These are phyloP conservation scores for Meghimatium bilineatum DNA, from an alignment of 2,888 invertebrate species.

Conservation along the genomic window DNA sequence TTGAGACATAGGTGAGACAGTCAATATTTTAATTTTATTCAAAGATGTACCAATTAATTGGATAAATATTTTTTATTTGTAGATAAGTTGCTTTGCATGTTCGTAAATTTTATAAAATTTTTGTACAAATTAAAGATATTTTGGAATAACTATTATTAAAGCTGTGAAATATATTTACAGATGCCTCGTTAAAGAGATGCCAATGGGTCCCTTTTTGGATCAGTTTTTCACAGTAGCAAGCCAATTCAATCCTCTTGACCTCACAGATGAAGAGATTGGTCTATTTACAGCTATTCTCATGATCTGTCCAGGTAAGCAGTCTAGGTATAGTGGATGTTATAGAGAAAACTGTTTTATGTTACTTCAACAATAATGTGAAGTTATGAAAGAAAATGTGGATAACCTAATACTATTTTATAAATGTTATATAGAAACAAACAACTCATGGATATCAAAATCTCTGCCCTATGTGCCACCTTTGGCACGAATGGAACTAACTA, in stretches of 20 bases:
- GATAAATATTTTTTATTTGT: no score
- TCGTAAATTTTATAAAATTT: not conserved
- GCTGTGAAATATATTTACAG: conserved; percentile 57
- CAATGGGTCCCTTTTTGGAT: conserved; percentile 73
- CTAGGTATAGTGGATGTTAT: not conserved
- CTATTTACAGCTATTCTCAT: conserved; percentile 74
- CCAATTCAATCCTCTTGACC: conserved; percentile 66
- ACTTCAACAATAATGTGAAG: not conserved
- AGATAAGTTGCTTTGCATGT: not conserved
- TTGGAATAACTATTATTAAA: not conserved
- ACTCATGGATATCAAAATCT: no score
- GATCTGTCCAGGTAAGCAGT: conserved; percentile 72
- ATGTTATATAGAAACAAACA: no score
- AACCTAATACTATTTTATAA: no score
- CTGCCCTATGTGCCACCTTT: no score
- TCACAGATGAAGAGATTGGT: conserved; percentile 73
- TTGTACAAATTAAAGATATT: not conserved
- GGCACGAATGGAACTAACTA: no score
- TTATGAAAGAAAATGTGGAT: not conserved
- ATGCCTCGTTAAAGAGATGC: conserved; percentile 66
- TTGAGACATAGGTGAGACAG: no score
- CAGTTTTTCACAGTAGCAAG: conserved; percentile 82
- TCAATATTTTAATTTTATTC: no score
- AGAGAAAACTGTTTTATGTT: not conserved
- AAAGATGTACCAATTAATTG: no score